These are phyloP conservation scores for Glyptemys insculpta DNA, from an alignment of 2,797 vertebrate genomes.

Conservation along the genomic window DNA sequence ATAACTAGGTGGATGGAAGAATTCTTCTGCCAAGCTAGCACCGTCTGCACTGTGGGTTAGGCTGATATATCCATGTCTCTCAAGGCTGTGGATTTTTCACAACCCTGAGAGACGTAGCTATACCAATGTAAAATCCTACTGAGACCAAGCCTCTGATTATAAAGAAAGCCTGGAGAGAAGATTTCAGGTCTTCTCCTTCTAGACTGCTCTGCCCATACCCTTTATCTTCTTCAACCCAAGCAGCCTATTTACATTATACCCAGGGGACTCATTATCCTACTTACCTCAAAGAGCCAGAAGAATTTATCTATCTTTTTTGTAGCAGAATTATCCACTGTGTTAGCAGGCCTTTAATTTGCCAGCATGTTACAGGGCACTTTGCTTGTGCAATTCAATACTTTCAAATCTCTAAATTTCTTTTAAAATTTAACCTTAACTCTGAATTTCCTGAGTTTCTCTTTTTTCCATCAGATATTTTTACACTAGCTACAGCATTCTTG, in stretches of 20 bases:
- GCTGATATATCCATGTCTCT: background rate
- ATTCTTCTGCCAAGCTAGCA: background rate
- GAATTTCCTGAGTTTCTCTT: background rate
- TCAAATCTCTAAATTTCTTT: background rate
- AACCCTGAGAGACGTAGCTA: background rate
- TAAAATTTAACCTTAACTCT: background rate
- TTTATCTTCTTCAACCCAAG: background rate
- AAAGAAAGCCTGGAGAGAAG: background rate
- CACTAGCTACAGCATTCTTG: background rate
- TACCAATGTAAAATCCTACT: background rate
- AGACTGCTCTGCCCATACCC: background rate
- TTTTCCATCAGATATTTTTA: background rate
- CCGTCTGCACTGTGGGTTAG: background rate
- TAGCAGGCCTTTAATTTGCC: too few species aligned
- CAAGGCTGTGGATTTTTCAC: background rate
- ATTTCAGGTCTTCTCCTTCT: background rate
- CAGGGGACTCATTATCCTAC: background rate
- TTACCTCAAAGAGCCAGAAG: background rate
- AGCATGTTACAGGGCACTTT: background rate
- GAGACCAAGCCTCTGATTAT: background rate
- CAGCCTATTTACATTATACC: rapidly evolving
- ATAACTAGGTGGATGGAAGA: background rate
- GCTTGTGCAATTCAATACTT: background rate
- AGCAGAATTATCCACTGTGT: background rate
- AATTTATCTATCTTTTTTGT: background rate